These are phyloP conservation scores for Caenorhabditis tropicalis DNA, from an alignment of 1,140 invertebrate genomes.

Conservation along the genomic window DNA sequence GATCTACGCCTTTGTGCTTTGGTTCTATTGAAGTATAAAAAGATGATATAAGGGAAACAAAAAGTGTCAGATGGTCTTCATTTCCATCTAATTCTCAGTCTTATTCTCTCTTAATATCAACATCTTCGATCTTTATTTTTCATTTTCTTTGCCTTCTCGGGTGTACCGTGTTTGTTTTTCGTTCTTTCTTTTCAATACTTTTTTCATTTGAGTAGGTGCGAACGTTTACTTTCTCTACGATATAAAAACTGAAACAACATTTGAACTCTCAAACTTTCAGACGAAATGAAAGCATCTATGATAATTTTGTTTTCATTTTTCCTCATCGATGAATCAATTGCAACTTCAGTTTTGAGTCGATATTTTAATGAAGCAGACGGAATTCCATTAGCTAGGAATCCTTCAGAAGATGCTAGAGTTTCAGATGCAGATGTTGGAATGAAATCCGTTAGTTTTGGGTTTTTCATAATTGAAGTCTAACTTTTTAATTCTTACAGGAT, in stretches of 20 bases:
- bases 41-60: conserved; percentile 20
- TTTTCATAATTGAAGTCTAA: too few relatives aligned
- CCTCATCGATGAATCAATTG: background rate
- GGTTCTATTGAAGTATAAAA: background rate
- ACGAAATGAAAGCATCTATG: background rate
- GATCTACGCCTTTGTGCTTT: conserved; percentile 20
- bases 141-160: background rate
- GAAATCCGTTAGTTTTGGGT: background rate
- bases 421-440: conserved; percentile 22
- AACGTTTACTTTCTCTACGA: background rate
- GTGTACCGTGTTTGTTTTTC: background rate
- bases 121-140: background rate
- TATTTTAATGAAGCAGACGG: conserved; percentile 1
- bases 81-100: background rate
- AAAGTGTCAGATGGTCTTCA: background rate
- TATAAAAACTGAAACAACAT: background rate
- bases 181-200: background rate
- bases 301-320: background rate
- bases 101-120: conserved; percentile 3
- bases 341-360: background rate
- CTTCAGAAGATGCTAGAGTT: conserved; percentile 14
- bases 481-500: background rate
- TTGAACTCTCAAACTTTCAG: background rate
- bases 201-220: background rate
- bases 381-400: background rate